Evolutionary conservation across 2,797 vertebrate genomes (phyloP), one percentile per base, ranked within the genome.

Genomic region (Coracias cyanogaster): DNA sequence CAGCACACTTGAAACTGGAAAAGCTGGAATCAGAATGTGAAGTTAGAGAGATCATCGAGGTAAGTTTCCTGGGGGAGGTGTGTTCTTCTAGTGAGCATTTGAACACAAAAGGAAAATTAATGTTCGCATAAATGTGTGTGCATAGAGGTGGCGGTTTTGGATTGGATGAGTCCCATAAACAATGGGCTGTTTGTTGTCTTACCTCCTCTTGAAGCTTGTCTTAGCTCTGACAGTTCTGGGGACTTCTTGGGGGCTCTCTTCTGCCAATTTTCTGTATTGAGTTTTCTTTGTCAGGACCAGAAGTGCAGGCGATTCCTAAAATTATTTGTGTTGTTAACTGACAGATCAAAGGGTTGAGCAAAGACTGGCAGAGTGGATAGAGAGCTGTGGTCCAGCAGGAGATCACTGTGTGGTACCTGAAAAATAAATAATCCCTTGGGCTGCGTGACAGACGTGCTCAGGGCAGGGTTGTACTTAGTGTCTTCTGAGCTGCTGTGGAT

Each of bases 1-100:
- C 98, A n/a, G 99, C 99, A 18, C 98, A 98, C 11, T 93, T 99
- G 67, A 99, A 99, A 96, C 97, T 99, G 97, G 99, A 99, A 25
- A 99, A 99, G 83, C 98, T 99, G 98, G 99, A 99, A 97, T 97
- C 98, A 0, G 98, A 99, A 96, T 99, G 99, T 89, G 99, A 99
- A 97, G 99, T 99, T 95, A 98, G 99, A 96, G 99, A 99, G 96
- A 99, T 99, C 25, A 97, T 99, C 1, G 98, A 99, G 98, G 98
- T 98, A 96, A 3, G 79, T 49, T 60, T 55, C 31, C 4, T 26
- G 79, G 28, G 43, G 54, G 60, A 76, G 26, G 11, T 21, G 51
- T 77, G 33, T 55, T 87, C 46, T 73, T 22, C 29, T 70, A 4
- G 11, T 31, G 17, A 10, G n/a, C 10, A 12, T 45, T 45, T 55